Base-by-base conservation (phyloP, 2,113 vertebrate species). In the Gasterosteus nipponicus region DNA sequence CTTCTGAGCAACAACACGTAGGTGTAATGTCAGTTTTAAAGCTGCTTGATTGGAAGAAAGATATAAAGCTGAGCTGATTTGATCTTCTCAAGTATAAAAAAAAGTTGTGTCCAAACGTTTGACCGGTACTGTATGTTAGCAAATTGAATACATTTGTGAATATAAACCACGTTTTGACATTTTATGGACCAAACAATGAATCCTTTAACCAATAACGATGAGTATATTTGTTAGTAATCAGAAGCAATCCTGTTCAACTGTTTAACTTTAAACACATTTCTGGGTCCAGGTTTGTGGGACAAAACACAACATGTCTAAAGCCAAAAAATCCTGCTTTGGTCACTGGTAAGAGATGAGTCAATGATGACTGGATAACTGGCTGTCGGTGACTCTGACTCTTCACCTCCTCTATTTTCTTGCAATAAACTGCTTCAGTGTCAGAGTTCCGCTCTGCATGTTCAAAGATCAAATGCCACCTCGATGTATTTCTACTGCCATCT, bases 401-500 rank as follows among this genome's bases (percentile, higher is more conserved):
- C 16, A 19, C 49, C 47, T 61, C 26, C 10, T 35, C 18, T 5
- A 16, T 9, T 66, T 72, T 63, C 26, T 31, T 31, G 62, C 54
- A 65, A 54, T 59, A 46, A 60, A 56, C 18, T 64, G 22, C 51
- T 22, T 39, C 22, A 11, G 38, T 7, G 26, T 35, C 16, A 63
- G 7, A 63, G 16, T 51, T 54, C 38, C 39, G 49, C 51, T 77
- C 41, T 58, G 29, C 9, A 0, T 12, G n/a, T 75, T 60, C 47
- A 77, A 60, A 31, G 39, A 62, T 74, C 58, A 61, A 69, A 85
- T 26, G 49, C 29, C 61, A 29, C 44, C 22, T 42, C 11, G 47
- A n/a, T 78, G 51, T 8, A 53, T 58, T 69, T 59, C 65, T 85
- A 56, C 78, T 79, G 82, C 86, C 89, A 89, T 81, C 89, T 87